Conservation (phyloP, 2,797 vertebrate species). For the Scleropages formosus region DNA sequence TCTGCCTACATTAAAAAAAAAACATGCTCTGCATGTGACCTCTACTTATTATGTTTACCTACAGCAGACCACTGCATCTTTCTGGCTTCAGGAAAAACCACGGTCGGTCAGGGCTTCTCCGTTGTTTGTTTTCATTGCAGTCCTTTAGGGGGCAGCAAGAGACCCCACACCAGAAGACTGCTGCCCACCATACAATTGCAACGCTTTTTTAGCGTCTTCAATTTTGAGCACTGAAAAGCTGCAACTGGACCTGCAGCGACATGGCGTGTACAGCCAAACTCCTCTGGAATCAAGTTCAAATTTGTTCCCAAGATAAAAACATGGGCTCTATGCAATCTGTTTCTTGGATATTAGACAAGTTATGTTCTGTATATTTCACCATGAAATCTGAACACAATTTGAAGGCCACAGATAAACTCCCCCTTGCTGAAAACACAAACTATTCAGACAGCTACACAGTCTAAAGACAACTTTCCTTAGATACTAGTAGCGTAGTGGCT, state of each 20-base stretch:
- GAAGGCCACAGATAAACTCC: too few relatives aligned
- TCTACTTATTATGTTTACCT: constrained; percentile 17
- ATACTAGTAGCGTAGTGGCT: too few relatives aligned
- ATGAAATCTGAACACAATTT: too few relatives aligned
- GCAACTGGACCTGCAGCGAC: too few relatives aligned
- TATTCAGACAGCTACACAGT: too few relatives aligned
- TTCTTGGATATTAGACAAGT: neutral
- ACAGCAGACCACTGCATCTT: constrained; percentile 13
- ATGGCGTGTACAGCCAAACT: too few relatives aligned
- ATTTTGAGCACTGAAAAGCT: neutral
- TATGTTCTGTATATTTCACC: too few relatives aligned
- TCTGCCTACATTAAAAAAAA: neutral
- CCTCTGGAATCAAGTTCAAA: too few relatives aligned
- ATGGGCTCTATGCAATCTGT: neutral
- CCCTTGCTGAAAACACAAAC: too few relatives aligned
- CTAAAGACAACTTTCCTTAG: too few relatives aligned
- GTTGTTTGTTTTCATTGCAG: neutral
- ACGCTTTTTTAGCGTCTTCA: neutral
- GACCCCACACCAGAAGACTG: neutral
- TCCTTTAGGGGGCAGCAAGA: constrained; percentile 32
- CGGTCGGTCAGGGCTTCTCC: neutral
- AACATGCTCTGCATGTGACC: neutral
- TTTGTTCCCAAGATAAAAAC: neutral
- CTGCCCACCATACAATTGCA: neutral
- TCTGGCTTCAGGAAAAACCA: neutral